Conservation (phyloP, 2,797 vertebrate genomes). For the Trematomus bernacchii region DNA sequence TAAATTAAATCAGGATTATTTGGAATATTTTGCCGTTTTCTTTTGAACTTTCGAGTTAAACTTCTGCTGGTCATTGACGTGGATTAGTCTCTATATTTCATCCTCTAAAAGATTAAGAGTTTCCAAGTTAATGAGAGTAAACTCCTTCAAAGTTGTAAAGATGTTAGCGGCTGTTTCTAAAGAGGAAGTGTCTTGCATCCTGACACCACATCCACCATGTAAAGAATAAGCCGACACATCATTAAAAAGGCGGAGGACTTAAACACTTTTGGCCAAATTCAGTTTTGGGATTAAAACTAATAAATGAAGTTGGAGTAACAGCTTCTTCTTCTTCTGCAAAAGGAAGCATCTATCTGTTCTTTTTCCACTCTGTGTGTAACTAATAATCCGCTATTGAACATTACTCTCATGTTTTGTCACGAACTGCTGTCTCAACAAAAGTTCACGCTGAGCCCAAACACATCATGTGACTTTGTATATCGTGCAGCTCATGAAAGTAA, state of each 20-base stretch:
- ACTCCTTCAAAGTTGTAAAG: slow-evolving; percentile 61
- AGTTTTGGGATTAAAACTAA: slow-evolving; percentile 70
- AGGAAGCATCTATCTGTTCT: slow-evolving; percentile 22
- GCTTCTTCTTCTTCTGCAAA: slow-evolving; percentile 51
- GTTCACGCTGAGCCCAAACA: slow-evolving; percentile 61
- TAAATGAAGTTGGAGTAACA: slow-evolving; percentile 64
- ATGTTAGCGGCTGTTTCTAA: slow-evolving; percentile 33
- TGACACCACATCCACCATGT: slow-evolving; percentile 42
- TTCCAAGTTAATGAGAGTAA: slow-evolving; percentile 53
- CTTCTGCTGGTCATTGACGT: background rate
- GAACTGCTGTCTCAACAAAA: slow-evolving; percentile 56
- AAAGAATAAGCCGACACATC: slow-evolving; percentile 76
- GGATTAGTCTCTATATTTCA: slow-evolving; percentile 44
- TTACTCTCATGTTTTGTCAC: slow-evolving; percentile 48
- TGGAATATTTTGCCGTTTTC: background rate
- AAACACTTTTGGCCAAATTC: slow-evolving; percentile 68
- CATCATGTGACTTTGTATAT: slow-evolving; percentile 36
- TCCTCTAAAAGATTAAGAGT: slow-evolving; percentile 49
- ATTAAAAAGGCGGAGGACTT: slow-evolving; percentile 68
- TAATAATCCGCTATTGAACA: slow-evolving; percentile 58
- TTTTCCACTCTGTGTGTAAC: background rate
- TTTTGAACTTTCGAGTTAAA: slow-evolving; percentile 1
- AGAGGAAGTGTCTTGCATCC: slow-evolving; percentile 52
- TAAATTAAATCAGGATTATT: no score
- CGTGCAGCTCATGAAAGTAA: slow-evolving; percentile 55